Base-by-base conservation (phyloP, 2,797 vertebrate genomes). In the Galaxias olidus region DNA sequence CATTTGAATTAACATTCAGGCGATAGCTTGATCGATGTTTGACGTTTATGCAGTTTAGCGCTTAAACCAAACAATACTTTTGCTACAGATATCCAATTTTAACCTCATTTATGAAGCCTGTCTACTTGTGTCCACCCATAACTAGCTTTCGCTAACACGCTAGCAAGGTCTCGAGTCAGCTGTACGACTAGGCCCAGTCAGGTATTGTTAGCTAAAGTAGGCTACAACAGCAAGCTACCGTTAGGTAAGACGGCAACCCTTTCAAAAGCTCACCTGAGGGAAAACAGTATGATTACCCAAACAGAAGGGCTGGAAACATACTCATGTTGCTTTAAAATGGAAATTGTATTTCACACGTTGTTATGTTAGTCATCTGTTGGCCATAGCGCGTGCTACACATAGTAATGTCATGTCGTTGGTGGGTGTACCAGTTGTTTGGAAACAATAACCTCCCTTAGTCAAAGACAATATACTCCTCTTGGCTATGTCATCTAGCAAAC, bases 1-100 rank as follows among this genome's bases (percentile, higher is more conserved):
- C 74, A 59, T 65, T 61, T 42, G 0, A 66, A 74, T 78, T 67
- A n/a, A 53, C 1, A 4, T 12, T 51, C 69, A 77, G 77, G 30
- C 30, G 30, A 15, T 48, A 44, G n/a, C 48, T 10, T 15, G 0
- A 43, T 5, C 10, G 10, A 19, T 59, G 18, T 41, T 45, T 11
- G 43, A 44, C 44, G 19, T 13, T 44, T 13, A 7, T 47, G 42
- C 15, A 15, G 10, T 43, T 12, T 18, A 12, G 6, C 4, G 8
- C 13, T 14, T 10, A 52, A 30, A 6, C 15, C 11, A 19, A 17
- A 10, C 9, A 18, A 9, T 1, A 19, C 17, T 10, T 4, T 15
- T 4, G 18, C 10, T 18, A 10, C 19, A 52, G 11, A 17, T 18
- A 10, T 52, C 19, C 5, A 19, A 18, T 17, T 53, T 9, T 30